Conservation (phyloP, 2,113 vertebrate species). For the Sphaerodactylus townsendi region DNA sequence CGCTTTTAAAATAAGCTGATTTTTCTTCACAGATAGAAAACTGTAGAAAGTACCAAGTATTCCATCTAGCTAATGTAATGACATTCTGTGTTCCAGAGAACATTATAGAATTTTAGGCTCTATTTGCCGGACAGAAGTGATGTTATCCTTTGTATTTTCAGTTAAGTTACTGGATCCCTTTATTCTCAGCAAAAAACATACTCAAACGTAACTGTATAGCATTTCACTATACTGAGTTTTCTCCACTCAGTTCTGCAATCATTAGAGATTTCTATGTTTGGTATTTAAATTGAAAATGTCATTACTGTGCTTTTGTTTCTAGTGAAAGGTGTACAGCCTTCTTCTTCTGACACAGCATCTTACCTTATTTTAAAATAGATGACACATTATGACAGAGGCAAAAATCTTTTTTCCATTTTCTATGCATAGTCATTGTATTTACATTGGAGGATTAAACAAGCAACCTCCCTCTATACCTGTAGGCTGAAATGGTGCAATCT, state of each 20-base stretch:
- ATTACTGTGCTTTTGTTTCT: not conserved
- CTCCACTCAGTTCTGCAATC: not conserved
- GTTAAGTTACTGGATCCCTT: not conserved
- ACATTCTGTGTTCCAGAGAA: not conserved
- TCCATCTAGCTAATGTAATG: not conserved
- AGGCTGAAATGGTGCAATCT: not conserved
- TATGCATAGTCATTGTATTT: too few relatives aligned
- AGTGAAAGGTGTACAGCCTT: not conserved
- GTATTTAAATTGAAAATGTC: not conserved
- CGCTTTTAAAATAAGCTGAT: not conserved
- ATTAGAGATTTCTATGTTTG: conserved; percentile 3
- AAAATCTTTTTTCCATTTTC: too few relatives aligned
- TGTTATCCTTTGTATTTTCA: not conserved
- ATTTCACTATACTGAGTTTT: not conserved
- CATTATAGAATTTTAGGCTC: not conserved
- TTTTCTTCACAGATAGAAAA: not conserved
- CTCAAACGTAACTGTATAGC: not conserved
- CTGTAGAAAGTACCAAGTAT: not conserved
- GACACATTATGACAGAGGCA: too few relatives aligned
- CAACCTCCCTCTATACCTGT: too few relatives aligned
- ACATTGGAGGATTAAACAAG: too few relatives aligned
- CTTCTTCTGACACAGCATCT: not conserved
- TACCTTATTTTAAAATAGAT: too few relatives aligned
- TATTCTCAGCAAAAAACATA: not conserved
- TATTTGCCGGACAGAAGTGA: not conserved